phyloP scores from a whole-genome alignment of 2,888 invertebrate species.

The Bellardia pandia region DNA sequence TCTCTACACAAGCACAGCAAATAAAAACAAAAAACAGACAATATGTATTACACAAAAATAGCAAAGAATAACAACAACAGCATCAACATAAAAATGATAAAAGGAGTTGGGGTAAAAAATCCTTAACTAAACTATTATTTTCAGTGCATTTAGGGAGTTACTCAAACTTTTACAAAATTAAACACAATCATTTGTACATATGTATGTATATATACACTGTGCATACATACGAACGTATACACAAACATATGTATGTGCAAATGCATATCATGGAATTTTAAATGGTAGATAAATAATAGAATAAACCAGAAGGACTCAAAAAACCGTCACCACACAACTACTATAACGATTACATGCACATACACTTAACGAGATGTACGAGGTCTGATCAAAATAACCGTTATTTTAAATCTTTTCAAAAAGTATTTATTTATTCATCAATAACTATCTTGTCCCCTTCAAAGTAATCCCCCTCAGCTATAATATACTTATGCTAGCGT shows the following conservation, averaged over 20 bases:
- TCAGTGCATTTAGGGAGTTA: no score
- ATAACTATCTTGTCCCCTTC: no score
- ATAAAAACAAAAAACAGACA: conserved; percentile 8
- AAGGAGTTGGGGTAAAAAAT: not conserved
- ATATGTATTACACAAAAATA: conserved; percentile 27
- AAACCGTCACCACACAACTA: not conserved
- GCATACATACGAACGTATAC: no score
- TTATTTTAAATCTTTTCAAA: no score
- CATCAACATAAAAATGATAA: not conserved
- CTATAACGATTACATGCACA: not conserved
- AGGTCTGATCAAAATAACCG: no score
- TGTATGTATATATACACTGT: no score
- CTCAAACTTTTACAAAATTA: no score
- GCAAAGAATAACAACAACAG: conserved; percentile 8
- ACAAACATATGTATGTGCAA: no score
- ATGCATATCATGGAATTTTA: conserved; percentile 19
- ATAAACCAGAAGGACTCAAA: not conserved
- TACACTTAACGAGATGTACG: not conserved
- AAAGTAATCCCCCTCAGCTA: no score
- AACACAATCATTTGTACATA: no score
- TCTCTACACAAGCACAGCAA: conserved; percentile 4
- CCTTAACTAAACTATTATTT: conserved; percentile 25
- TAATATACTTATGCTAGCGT: no score
- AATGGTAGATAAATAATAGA: conserved; percentile 36
- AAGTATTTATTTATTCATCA: no score